Conservation (phyloP, 2,113 vertebrate genomes). For the Craseonycteris thonglongyai region DNA sequence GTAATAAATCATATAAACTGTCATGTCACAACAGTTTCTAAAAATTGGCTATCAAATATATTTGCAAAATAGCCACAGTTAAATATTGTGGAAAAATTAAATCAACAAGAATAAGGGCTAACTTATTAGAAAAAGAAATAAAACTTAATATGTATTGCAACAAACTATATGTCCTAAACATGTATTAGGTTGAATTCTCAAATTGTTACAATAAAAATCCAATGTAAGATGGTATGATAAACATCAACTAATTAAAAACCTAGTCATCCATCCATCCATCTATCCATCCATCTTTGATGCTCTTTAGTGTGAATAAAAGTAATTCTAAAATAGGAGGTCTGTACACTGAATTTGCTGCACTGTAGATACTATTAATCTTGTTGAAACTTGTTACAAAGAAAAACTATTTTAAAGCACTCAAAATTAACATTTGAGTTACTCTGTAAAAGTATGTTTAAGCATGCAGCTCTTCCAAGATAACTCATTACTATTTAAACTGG, state of each 20-base stretch:
- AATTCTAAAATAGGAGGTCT: background rate
- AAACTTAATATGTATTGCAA: conserved; percentile 12
- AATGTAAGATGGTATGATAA: background rate
- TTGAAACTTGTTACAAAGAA: conserved; percentile 22
- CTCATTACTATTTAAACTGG: conserved; percentile 44
- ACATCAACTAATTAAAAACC: background rate
- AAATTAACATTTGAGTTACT: conserved; percentile 31
- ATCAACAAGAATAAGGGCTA: conserved; percentile 67
- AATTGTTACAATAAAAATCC: conserved; percentile 22
- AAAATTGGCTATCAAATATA: conserved; percentile 63
- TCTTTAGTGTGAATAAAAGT: background rate
- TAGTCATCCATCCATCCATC: no score
- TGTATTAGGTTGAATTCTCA: background rate
- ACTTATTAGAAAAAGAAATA: conserved; percentile 23
- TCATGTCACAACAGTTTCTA: conserved; percentile 65
- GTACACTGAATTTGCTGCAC: background rate
- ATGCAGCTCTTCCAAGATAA: background rate
- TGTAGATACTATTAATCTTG: background rate
- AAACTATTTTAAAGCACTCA: conserved; percentile 10
- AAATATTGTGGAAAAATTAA: conserved; percentile 63
- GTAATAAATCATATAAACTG: conserved; percentile 47
- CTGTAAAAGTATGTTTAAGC: conserved; percentile 24
- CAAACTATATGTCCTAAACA: background rate
- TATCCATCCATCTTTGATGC: background rate
- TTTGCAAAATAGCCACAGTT: conserved; percentile 61